Conservation (phyloP, 2,888 invertebrate species). For the Hartigia nigra region DNA sequence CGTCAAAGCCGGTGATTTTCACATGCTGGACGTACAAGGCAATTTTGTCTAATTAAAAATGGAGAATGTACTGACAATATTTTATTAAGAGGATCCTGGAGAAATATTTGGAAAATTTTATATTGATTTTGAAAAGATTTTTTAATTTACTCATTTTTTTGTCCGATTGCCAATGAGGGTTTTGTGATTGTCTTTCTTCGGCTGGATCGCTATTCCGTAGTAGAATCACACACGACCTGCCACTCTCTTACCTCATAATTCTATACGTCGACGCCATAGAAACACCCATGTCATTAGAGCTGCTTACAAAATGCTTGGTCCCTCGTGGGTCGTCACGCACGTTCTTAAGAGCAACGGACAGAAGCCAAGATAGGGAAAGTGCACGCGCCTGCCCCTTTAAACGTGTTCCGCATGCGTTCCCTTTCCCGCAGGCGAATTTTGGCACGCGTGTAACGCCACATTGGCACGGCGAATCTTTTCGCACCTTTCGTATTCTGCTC, state of each 20-base stretch:
- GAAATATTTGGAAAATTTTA: background rate
- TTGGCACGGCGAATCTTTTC: background rate
- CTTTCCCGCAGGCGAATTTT: constrained; percentile 33
- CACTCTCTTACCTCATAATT: constrained; percentile 1
- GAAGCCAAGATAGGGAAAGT: constrained; percentile 40
- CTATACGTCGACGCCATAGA: background rate
- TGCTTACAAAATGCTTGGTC: background rate
- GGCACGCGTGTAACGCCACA: constrained; percentile 17
- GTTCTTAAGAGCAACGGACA: background rate
- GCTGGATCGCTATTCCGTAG: background rate
- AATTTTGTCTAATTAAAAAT: no score
- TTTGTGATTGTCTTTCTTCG: background rate
- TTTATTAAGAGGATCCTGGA: no score
- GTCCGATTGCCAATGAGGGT: background rate
- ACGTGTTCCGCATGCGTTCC: constrained; percentile 48
- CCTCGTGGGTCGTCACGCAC: constrained; percentile 3
- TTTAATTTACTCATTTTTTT: background rate
- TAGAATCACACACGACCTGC: background rate
- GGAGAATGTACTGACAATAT: no score
- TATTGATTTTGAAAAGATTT: background rate
- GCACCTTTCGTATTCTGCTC: background rate
- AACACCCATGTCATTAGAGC: background rate
- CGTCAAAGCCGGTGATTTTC: constrained; percentile 46
- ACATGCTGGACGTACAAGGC: constrained; percentile 32
- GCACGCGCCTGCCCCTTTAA: constrained; percentile 25